Base-by-base conservation (phyloP, 2,888 invertebrate species). In the Polyommatus iphigenia region DNA sequence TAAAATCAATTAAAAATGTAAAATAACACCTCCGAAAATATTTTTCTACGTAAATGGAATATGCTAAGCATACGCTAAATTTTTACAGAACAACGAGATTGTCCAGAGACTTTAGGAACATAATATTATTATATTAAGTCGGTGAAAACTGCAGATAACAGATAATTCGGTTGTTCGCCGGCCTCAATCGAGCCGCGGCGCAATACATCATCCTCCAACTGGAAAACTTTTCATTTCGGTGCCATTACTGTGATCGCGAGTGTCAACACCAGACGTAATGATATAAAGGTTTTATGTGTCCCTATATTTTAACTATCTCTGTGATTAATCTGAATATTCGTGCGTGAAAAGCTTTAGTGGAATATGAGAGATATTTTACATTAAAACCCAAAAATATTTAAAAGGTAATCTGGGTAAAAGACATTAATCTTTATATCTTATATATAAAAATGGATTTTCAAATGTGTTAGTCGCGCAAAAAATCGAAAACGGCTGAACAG, bases 211-310 rank as follows among this genome's bases (percentile, higher is more conserved):
- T 86, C 81, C 84, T 82, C 82, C 78, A 83, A 84, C 85, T 85
- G 85, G 85, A 85, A 87, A 87, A 88, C 86, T 86, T 84, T 86
- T 84, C 85, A 86, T 85, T 87, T 81, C 82, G 83, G 84, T 84
- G 82, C 85, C 85, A 88, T 88, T 87, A 88, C 84, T 86, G 87
- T 87, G 88, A 88, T 85, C 84, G 84, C 84, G 82, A 84, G 83
- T 86, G 87, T 87, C 88, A 88, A 82, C 83, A 82, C 84, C 84
- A 85, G 84, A 84, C 84, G 85, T 84, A 83, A 83, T 80, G 72
- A 67, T 41, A 71, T 77, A 18, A 67, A 67, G 32, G 67, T 67
- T 67, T 67, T 67, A 67, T 67, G 32, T 67, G 15, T 67, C 29
- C 29, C 32, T 29, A 67, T 67, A 67, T 67, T 67, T 67, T 32